phyloP scores from a whole-genome alignment of 2,797 vertebrate species.

The Sebastes steindachneri region DNA sequence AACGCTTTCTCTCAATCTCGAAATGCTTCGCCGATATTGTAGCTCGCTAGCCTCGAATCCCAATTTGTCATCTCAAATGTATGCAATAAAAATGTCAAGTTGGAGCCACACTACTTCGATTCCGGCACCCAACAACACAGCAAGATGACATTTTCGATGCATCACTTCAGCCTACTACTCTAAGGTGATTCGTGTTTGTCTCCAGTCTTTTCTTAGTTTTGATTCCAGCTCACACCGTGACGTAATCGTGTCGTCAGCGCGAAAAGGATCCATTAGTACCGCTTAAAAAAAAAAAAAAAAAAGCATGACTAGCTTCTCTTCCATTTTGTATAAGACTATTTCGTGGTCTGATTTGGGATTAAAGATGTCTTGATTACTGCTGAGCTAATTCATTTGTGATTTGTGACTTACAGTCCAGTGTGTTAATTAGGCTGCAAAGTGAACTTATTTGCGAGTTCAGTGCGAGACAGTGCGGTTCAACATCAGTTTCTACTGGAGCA shows the following conservation, averaged over 20 bases:
- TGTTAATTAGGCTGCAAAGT: slow-evolving; percentile 46
- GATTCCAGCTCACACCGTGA: not conserved
- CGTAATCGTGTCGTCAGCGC: not conserved
- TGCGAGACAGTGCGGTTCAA: not conserved
- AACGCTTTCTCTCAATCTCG: too few relatives aligned
- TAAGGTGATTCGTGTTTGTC: not conserved
- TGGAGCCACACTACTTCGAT: too few relatives aligned
- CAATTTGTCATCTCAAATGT: not conserved
- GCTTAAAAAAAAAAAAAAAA: not conserved
- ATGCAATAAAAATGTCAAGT: not conserved
- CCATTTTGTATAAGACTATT: not conserved
- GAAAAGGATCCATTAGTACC: not conserved
- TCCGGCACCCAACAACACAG: not conserved
- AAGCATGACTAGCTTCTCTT: not conserved
- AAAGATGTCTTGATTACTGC: slow-evolving; percentile 33
- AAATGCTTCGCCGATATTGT: not conserved
- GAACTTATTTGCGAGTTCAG: not conserved
- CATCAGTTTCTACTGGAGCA: not conserved
- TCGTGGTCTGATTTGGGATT: slow-evolving; percentile 29
- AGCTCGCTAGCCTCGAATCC: not conserved
- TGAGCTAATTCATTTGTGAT: slow-evolving; percentile 23
- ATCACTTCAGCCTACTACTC: not conserved
- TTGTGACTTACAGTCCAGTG: slow-evolving; percentile 10
- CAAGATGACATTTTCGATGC: not conserved
- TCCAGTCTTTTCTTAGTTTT: not conserved